Conservation (phyloP, 2,113 vertebrate species). For the Ramphastos sulfuratus region DNA sequence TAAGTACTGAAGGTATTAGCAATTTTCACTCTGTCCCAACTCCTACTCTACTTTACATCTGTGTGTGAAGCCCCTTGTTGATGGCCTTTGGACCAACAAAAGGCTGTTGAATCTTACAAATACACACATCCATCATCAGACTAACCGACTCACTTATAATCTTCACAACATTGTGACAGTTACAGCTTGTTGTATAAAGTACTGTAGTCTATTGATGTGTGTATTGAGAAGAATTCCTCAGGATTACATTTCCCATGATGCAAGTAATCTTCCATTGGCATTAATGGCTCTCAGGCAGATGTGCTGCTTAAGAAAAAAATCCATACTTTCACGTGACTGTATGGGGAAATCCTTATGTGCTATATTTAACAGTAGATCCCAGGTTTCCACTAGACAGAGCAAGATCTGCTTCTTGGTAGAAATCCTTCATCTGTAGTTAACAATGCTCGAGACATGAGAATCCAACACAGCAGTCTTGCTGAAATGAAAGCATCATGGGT, state of each 20-base stretch:
- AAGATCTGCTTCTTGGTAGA: neutral
- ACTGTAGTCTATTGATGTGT: neutral
- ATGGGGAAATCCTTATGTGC: neutral
- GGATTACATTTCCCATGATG: neutral
- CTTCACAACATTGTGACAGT: neutral
- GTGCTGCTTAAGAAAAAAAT: neutral
- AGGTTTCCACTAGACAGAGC: neutral
- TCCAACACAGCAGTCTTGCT: neutral
- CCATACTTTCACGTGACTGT: neutral
- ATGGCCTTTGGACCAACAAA: neutral
- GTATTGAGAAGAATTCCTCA: neutral
- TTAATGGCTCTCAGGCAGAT: neutral
- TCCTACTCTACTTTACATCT: neutral
- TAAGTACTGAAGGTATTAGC: neutral
- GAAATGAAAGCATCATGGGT: constrained; percentile 43
- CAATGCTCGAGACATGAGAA: neutral
- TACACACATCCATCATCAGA: neutral
- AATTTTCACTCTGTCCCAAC: neutral
- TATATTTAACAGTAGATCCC: neutral
- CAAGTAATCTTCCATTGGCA: neutral
- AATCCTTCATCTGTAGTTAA: neutral
- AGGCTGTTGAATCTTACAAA: neutral
- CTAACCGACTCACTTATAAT: neutral
- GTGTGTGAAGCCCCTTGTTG: neutral
- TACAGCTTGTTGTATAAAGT: neutral